Evolutionary conservation across 2,797 vertebrate genomes (phyloP), one percentile per base, ranked within the genome.

Genomic region (Catostomus latipinnis): DNA sequence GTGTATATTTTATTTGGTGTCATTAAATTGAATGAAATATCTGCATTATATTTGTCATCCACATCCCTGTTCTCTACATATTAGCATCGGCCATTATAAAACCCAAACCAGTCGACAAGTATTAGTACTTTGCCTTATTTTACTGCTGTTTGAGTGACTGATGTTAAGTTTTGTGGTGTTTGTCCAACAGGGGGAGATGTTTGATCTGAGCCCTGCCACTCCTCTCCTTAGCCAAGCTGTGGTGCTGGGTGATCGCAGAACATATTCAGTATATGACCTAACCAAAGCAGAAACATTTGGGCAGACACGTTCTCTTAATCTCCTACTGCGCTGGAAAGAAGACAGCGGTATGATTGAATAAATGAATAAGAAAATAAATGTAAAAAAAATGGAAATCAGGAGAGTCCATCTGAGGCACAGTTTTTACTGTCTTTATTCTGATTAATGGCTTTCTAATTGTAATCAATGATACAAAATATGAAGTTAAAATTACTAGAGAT

Each of bases 241-340:
- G 80, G 94, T 98, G 76, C 92, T 97, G n/a, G 97, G 97, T 18
- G 94, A 96, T 62, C 93, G 84, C 83, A 95, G 93, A 82, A 96
- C 95, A 70, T 99, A 96, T 13, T 95, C 96, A 0, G 92, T 98
- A 57, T 99, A 98, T 12, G 96, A 99, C 88, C 91, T 99, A 85
- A 93, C 95, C 75, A 93, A 95, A 83, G 89, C 91, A 6, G 88
- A 85, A 0, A 92, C 95, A 49, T 95, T 98, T 85, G 96, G 96
- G 80, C 88, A 88, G 0, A 92, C 93, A 54, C 96, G 93, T 75
- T 97, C 95, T 77, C 95, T 99, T 76, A 99, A 99, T 14, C 87
- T 97, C 77, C 93, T 96, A 80, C 92, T 99, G 76, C 97, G 95
- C 81, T 98, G 96, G 97, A 97, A 94, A 87, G 92, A 93, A 8